Conservation (phyloP, 2,888 invertebrate species). For the Oxyteleia sp. region DNA sequence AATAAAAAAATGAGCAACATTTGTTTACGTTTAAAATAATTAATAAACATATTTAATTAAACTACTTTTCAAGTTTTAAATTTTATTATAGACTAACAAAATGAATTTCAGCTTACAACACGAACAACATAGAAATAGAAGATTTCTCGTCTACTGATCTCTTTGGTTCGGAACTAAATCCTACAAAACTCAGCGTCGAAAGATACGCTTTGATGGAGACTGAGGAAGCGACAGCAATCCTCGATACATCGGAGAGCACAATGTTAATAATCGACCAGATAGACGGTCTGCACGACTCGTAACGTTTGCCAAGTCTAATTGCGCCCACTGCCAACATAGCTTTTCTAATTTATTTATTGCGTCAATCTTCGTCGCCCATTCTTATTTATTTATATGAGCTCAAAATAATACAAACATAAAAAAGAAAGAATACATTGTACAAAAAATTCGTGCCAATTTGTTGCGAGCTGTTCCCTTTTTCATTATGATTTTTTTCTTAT, state of each 20-base stretch:
- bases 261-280: slow-evolving; percentile 76
- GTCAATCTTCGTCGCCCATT: slow-evolving; percentile 41
- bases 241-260: slow-evolving; percentile 64
- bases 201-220: slow-evolving; percentile 89
- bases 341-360: slow-evolving; percentile 67
- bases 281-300: slow-evolving; percentile 78
- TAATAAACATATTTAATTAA: too few species aligned
- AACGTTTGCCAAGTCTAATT: slow-evolving; percentile 69
- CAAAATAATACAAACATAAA: neutral
- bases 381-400: slow-evolving; percentile 48
- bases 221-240: slow-evolving; percentile 77
- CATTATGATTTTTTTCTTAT: too few species aligned
- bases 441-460: slow-evolving; percentile 43
- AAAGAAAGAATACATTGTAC: slow-evolving; percentile 4
- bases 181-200: slow-evolving; percentile 89
- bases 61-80: too few species aligned
- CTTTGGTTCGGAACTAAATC: slow-evolving; percentile 89
- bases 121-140: too few species aligned
- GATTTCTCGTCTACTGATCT: too few species aligned
- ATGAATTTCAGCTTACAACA: too few species aligned
- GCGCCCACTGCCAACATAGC: slow-evolving; percentile 58
- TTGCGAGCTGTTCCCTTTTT: too few species aligned
- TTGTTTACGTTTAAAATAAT: too few species aligned
- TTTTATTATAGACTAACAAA: too few species aligned
- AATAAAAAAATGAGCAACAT: too few species aligned